phyloP scores from a whole-genome alignment of 1,140 invertebrate species.

The Pseudomyrmex sp. region DNA sequence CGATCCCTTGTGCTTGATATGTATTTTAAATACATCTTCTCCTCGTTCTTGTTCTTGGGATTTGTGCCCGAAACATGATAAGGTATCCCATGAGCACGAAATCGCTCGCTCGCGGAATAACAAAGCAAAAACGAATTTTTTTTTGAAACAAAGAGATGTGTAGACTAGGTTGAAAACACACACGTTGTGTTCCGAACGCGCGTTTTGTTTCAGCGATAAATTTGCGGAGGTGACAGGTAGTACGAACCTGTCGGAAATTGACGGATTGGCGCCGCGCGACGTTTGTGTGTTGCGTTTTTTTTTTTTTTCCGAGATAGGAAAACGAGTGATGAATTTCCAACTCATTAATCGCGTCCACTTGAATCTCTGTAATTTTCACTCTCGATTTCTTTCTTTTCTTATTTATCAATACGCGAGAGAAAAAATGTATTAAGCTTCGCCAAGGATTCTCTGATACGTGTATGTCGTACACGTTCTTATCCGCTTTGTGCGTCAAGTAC shows the following conservation, averaged over 20 bases:
- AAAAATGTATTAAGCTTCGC: background rate
- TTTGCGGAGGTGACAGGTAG: slow-evolving; percentile 37
- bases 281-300: background rate
- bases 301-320: slow-evolving; percentile 13
- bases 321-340: slow-evolving; percentile 22
- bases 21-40: background rate
- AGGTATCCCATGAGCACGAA: background rate
- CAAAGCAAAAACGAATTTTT: background rate
- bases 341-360: background rate
- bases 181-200: too few relatives aligned
- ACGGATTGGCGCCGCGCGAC: background rate
- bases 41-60: background rate
- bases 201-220: slow-evolving; percentile 27
- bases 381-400: background rate
- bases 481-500: too few relatives aligned
- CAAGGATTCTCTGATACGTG: background rate
- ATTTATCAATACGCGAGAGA: background rate
- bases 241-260: slow-evolving; percentile 18
- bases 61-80: background rate
- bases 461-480: too few relatives aligned
- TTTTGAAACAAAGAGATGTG: background rate
- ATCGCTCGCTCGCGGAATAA: slow-evolving; percentile 25
- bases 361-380: background rate
- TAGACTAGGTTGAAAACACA: slow-evolving; percentile 9
- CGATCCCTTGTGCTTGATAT: background rate